Base-by-base conservation (phyloP, 2,797 vertebrate genomes). In the Sebastes steindachneri region DNA sequence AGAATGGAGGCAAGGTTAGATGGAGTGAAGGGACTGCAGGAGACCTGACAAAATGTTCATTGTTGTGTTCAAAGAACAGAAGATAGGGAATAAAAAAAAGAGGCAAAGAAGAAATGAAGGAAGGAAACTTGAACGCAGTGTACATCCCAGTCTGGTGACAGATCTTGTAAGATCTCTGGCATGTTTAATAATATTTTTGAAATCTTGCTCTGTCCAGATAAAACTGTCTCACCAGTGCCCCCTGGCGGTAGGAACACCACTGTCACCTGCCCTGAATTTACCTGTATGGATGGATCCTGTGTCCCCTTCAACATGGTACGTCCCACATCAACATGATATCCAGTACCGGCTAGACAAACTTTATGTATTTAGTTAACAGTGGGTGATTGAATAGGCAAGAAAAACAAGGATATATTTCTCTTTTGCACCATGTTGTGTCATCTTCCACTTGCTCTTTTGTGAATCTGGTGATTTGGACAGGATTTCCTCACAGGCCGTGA, bases 261-360 rank as follows among this genome's bases (percentile, higher is more conserved):
- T 0, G 31, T 55, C 1, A 72, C 54, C n/a, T 98, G 98, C 63
- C 63, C 94, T 0, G 97, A 98, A 73, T 97, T 96, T 77, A 92
- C 93, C 60, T 98, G 97, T 23, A 80, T 91, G 0, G 89, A 95
- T 23, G 96, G 97, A 9, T 84, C 84, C 54, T 99, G 97, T 68
- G 72, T 98, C 9, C 33, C 93, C 68, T 97, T 98, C 82, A 95
- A 92, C 82, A 82, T 89, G 95, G 97, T 97, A 81, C 28, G 76
- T 75, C 3, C 25, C 8, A 21, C 0, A 23, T 2, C 7, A 0
- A 14, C 23, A 45, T 23, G 9, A 12, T 21, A 4, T 53, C 9
- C 3, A 31, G 2, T 1, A 54, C 7, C 12, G 12, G 23, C n/a
- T 4, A 77, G 2, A 5, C 7, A 53, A 19, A 53, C 10, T 19